Conservation (phyloP, 2,113 vertebrate species). For the Phrynosoma platyrhinos region DNA sequence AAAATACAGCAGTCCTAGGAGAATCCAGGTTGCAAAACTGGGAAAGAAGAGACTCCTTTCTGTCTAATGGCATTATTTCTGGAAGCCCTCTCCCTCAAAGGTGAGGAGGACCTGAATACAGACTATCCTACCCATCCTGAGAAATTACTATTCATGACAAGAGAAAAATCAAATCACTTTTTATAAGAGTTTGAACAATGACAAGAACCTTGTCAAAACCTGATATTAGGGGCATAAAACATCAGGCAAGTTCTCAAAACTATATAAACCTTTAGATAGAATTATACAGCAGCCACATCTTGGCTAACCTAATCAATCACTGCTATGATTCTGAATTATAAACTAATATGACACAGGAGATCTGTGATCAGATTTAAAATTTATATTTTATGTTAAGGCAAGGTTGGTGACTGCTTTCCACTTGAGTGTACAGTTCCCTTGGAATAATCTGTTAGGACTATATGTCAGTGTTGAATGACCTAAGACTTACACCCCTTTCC, state of each 20-base stretch:
- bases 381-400: neutral
- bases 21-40: neutral
- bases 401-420: too few relatives aligned
- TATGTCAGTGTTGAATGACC: too few relatives aligned
- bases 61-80: neutral
- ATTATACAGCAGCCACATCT: conserved; percentile 1
- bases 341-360: conserved; percentile 3
- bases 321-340: neutral
- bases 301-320: conserved; percentile 1
- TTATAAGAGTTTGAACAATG: neutral
- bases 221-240: neutral
- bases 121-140: neutral
- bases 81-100: neutral
- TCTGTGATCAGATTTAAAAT: neutral
- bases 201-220: conserved; percentile 1
- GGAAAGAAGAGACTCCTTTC: neutral
- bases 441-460: too few relatives aligned
- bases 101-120: neutral
- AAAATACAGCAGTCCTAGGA: neutral
- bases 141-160: conserved; percentile 5
- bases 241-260: neutral
- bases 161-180: neutral
- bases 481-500: too few relatives aligned
- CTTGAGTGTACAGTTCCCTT: too few relatives aligned
- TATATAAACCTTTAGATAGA: conserved; percentile 35